Percentiles rank a stretch among this genome's conserved stretches.
These are phyloP conservation scores for Chymomyza costata DNA, from an alignment of 1,140 invertebrate genomes.

Conservation along the genomic window DNA sequence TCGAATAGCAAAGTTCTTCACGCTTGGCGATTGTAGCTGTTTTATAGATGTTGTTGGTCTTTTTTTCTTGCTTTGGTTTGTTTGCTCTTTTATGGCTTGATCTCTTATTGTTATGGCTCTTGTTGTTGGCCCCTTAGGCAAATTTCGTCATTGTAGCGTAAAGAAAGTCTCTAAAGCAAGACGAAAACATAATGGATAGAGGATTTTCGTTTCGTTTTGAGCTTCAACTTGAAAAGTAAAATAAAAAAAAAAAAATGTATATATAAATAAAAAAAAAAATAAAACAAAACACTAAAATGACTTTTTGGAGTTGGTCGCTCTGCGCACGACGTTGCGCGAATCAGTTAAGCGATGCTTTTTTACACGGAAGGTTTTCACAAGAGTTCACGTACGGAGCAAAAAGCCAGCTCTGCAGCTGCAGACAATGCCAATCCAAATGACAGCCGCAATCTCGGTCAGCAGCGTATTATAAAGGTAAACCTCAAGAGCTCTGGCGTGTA, in stretches of 20 bases:
- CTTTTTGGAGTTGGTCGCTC: not conserved
- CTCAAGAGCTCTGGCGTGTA: not conserved
- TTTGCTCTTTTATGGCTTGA: not conserved
- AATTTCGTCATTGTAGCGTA: constrained; percentile 23
- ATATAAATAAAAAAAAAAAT: constrained; percentile 2
- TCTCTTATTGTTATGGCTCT: not conserved
- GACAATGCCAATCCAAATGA: not conserved
- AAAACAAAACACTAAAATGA: not conserved
- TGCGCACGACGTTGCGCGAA: not conserved
- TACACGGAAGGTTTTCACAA: constrained; percentile 36
- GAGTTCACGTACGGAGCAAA: constrained; percentile 11
- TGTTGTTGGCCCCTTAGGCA: constrained; percentile 12
- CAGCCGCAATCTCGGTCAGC: too few relatives aligned
- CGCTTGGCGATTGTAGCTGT: constrained; percentile 17
- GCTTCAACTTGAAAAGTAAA: too few relatives aligned
- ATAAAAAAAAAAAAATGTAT: constrained; percentile 1
- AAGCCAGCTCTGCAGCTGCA: not conserved
- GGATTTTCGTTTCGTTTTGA: too few relatives aligned
- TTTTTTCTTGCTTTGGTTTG: not conserved
- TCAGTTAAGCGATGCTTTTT: constrained; percentile 34
- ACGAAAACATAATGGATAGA: too few relatives aligned
- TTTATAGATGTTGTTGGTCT: not conserved
- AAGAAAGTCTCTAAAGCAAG: constrained; percentile 3
- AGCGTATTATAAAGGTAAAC: constrained; percentile 3
- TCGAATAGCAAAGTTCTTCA: constrained; percentile 30